Conservation (phyloP, 2,888 invertebrate genomes). For the Iselma pallidipennis region DNA sequence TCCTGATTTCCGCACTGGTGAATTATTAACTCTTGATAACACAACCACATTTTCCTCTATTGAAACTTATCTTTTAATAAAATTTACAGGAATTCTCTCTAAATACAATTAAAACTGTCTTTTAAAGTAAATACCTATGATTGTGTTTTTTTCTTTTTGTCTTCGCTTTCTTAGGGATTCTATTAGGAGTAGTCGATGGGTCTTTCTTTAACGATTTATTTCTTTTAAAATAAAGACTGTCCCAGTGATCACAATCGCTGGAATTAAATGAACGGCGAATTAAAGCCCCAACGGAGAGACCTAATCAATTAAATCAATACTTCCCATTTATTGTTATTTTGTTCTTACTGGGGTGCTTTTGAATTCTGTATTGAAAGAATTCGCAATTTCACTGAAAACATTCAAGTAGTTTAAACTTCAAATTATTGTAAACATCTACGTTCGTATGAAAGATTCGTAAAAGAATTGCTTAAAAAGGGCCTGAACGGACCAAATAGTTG, state of each 20-base stretch:
- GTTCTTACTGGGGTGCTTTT: not conserved
- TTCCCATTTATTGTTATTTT: conserved; percentile 13
- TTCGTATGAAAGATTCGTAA: too few relatives aligned
- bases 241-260: conserved; percentile 12
- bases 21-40: too few relatives aligned
- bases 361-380: not conserved
- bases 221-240: conserved; percentile 12
- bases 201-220: conserved; percentile 14
- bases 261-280: conserved; percentile 26
- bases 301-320: conserved; percentile 26
- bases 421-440: too few relatives aligned
- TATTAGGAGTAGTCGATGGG: conserved; percentile 4
- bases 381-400: too few relatives aligned
- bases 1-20: not conserved
- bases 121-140: too few relatives aligned
- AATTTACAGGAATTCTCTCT: not conserved
- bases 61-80: too few relatives aligned
- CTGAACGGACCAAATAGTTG: too few relatives aligned
- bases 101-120: conserved; percentile 1
- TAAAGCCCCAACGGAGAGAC: conserved; percentile 16
- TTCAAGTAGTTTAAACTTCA: too few relatives aligned
- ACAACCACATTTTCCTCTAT: too few relatives aligned
- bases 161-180: not conserved
- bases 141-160: too few relatives aligned
- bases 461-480: too few relatives aligned